Base-by-base conservation (phyloP, 2,113 vertebrate species). In the Parus major region DNA sequence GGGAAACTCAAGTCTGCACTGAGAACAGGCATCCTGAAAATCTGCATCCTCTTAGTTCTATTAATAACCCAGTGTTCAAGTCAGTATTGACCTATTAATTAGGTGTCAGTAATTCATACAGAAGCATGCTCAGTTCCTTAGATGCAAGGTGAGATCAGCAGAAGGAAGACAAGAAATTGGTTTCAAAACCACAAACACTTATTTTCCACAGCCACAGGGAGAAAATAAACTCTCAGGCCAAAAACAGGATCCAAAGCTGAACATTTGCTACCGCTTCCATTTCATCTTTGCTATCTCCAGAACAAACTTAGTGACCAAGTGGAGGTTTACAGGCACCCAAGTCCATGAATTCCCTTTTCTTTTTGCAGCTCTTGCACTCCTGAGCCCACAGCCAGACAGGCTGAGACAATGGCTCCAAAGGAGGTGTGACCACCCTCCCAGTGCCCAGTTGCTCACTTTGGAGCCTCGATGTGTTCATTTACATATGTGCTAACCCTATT, bases 401-500 rank as follows among this genome's bases (percentile, higher is more conserved):
- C 61, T 41, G 82, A 68, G 95, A 94, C 96, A 97, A 93, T 69
- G 25, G 47, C 42, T 81, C 82, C 76, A 42, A 50, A 88, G 88
- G 91, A 96, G 79, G 65, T 49, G 86, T 15, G 90, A 73, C 76
- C 49, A 88, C 76, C 86, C 53, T 57, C 49, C 80, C 92, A 90
- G 93, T 80, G 92, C 73, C 5, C 50, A 61, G 57, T 3, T 78
- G 81, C 82, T 94, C 95, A 55, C 83, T 95, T 93, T 18, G 55
- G 27, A 80, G 77, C 75, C 92, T 44, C 78, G 85, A 78, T 44
- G 68, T 55, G 89, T 84, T 96, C 88, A 97, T 97, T 97, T 93
- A 73, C 93, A 89, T n/a, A n/a, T n/a, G n/a, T 96, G 86, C 66
- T 73, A 87, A 96, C 59, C 5, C 75, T 90, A 91, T 77, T 85